Evolutionary conservation across 2,888 invertebrate species (phyloP).

Genomic region (Cheilosia vulpina): DNA sequence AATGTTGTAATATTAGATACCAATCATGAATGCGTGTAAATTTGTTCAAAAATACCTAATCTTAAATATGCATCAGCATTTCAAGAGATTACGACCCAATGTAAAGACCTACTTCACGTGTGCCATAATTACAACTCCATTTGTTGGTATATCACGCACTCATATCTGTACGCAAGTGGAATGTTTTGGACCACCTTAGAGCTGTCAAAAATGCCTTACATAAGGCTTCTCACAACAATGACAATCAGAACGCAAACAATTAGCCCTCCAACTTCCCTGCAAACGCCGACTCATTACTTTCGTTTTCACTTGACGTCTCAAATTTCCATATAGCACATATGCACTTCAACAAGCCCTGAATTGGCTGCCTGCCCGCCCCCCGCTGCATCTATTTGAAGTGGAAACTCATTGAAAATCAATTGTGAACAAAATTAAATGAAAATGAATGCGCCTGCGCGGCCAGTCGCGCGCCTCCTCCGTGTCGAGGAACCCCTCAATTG

Average conservation of each 20-base stretch:
- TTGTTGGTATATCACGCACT: conserved; percentile 4
- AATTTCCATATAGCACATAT: conserved; percentile 16
- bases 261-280: conserved; percentile 30
- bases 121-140: neutral
- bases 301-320: conserved; percentile 26
- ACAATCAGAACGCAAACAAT: conserved; percentile 53
- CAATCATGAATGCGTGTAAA: too few relatives aligned
- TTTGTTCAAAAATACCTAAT: too few relatives aligned
- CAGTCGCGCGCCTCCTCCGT: neutral
- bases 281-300: conserved; percentile 53
- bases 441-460: conserved; percentile 15
- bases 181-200: conserved; percentile 32
- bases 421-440: conserved; percentile 42
- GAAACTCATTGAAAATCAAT: conserved; percentile 34
- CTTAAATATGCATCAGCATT: too few relatives aligned
- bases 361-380: neutral
- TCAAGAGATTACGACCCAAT: too few relatives aligned
- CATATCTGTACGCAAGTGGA: conserved; percentile 11
- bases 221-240: conserved; percentile 23
- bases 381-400: conserved; percentile 22
- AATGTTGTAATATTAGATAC: too few relatives aligned
- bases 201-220: conserved; percentile 21
- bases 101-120: too few relatives aligned
- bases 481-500: conserved; percentile 24
- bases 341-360: conserved; percentile 36